Evolutionary conservation across 1,140 invertebrate genomes (phyloP).

Genomic region (Himalopsyche phryganea): DNA sequence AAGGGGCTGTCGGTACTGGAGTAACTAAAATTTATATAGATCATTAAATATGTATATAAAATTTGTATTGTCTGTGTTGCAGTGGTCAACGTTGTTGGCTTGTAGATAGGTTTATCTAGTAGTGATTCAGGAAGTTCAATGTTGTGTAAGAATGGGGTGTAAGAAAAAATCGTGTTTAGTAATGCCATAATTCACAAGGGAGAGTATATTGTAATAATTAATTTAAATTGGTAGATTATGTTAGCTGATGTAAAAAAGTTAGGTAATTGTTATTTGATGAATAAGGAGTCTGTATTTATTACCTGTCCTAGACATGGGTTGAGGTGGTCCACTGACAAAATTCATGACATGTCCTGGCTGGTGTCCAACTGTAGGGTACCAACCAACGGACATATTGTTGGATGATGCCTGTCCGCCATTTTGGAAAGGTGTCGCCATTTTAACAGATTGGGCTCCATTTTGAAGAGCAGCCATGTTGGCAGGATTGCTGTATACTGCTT

Average conservation of each 20-base stretch:
- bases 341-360: slow-evolving; percentile 18
- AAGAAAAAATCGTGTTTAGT: too few species aligned
- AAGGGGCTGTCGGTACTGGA: slow-evolving; percentile 12
- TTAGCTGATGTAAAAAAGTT: too few species aligned
- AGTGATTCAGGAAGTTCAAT: too few species aligned
- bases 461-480: slow-evolving; percentile 3
- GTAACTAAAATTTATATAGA: slow-evolving; percentile 19
- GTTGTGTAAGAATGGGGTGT: too few species aligned
- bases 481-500: slow-evolving; percentile 23
- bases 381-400: slow-evolving; percentile 14
- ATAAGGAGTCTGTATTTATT: background rate
- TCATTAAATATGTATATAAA: slow-evolving; percentile 6
- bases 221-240: too few species aligned
- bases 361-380: background rate
- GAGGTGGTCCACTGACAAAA: slow-evolving; percentile 16
- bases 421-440: slow-evolving; percentile 4
- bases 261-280: too few species aligned
- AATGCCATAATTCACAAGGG: too few species aligned
- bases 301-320: slow-evolving; percentile 25
- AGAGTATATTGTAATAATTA: too few species aligned
- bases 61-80: background rate
- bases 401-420: slow-evolving; percentile 1
- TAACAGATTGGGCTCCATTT: slow-evolving; percentile 3
- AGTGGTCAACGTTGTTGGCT: background rate
- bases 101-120: too few species aligned